Evolutionary conservation across 2,888 invertebrate genomes (phyloP), one percentile per base, ranked within the genome.

Genomic region (Biston betularia): DNA sequence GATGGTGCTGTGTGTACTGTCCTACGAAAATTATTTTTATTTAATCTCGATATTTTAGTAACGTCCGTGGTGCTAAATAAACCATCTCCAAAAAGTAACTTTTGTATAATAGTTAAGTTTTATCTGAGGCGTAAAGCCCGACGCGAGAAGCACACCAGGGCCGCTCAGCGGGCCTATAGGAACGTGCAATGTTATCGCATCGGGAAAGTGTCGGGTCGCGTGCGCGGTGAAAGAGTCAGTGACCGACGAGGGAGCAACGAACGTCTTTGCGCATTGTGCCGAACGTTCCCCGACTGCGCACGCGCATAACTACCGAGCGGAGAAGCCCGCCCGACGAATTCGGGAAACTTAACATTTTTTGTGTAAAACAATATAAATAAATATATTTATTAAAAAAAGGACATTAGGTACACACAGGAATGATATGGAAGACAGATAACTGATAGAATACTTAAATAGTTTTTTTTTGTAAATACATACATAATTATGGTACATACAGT

Each of bases 241-340:
- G 93, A 90, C 90, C 93, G 84, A 86, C 83, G 89, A 90, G 89
- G 90, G 93, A 86, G 90, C 93, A 93, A 92, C 91, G 93, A 93
- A 93, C 93, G 93, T 91, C 93, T 93, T 93, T 93, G 93, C 91
- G 82, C 83, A 84, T 84, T 86, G 86, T 85, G 85, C 80, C 78
- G 80, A 81, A 83, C 86, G 83, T 48, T n/a, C 63, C 65, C 38
- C 70, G 35, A 33, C 55, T 35, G 53, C 33, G 64, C 65, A 15
- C 68, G 40, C 44, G 58, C 44, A 42, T 55, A 7, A 44, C 38
- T 82, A 82, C 84, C 33, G 60, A 71, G 65, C 56, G 56, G 69
- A 65, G 65, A 53, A 49, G 14, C 48, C 65, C 65, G 38, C 45
- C 38, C 10, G 1, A 6, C 10, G n/a, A 34, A 48, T 48, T 48